Percentiles rank a stretch among this genome's conserved stretches.
Conservation (phyloP, 1,140 invertebrate species). For the Anthonomus grandis region DNA sequence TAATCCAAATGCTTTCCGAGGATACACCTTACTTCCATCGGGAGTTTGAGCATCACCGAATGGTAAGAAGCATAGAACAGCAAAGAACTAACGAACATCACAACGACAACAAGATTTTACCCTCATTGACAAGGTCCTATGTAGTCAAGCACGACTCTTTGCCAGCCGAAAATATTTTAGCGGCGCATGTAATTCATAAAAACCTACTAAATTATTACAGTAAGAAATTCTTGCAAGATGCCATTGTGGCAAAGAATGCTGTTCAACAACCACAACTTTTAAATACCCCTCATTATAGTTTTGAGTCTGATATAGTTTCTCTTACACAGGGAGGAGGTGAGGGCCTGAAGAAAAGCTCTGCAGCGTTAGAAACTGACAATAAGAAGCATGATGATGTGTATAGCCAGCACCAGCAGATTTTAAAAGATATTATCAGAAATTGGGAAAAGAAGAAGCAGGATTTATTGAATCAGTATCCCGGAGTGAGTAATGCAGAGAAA, state of each 20-base stretch:
- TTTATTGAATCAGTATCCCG: background rate
- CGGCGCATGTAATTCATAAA: conserved; percentile 8
- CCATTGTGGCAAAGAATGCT: conserved; percentile 1
- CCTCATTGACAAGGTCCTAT: background rate
- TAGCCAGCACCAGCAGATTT: conserved; percentile 9
- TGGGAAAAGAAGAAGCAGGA: background rate
- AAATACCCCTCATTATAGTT: conserved; percentile 5
- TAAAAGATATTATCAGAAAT: background rate
- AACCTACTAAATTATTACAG: conserved; percentile 13
- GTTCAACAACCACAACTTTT: conserved; percentile 19
- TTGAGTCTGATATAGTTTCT: conserved; percentile 10
- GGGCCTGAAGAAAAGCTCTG: background rate
- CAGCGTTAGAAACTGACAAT: background rate
- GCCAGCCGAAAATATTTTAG: conserved; percentile 7
- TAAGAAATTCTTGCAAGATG: conserved; percentile 19
- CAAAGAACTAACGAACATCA: background rate
- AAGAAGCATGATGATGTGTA: background rate
- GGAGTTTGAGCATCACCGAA: conserved; percentile 22
- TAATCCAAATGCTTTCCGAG: conserved; percentile 17
- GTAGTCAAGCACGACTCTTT: conserved; percentile 5
- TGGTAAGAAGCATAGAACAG: conserved; percentile 26
- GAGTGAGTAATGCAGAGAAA: background rate
- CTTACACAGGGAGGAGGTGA: conserved; percentile 8
- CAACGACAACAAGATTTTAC: background rate
- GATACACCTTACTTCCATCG: conserved; percentile 21